Base-by-base conservation (phyloP, 2,797 vertebrate genomes). In the Neopelma chrysocephalum region DNA sequence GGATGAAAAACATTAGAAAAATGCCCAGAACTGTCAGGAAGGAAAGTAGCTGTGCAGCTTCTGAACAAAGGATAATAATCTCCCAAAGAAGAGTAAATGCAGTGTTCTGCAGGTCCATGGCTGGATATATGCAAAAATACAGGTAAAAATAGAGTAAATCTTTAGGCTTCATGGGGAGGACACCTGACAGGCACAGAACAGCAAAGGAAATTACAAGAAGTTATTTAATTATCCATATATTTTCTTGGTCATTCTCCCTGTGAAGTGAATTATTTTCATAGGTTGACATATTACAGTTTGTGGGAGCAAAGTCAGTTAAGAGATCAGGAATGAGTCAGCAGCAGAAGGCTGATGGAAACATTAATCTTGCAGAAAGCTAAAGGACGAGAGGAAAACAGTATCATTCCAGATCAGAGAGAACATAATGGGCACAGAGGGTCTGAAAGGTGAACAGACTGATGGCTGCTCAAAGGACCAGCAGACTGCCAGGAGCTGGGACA, bases 291-390 rank as follows among this genome's bases (percentile, higher is more conserved):
- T 91, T 86, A n/a, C 57, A 87, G 86, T 64, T 93, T 57, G 83
- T 69, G 40, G 66, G 81, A 96, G 60, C 64, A 88, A 94, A 95
- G 93, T 86, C 77, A 87, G 66, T 36, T 51, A 87, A 85, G 91
- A 94, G 86, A 90, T 84, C 90, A 95, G 86, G 88, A 89, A 71
- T 96, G 94, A 97, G 92, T 95, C 94, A 96, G 94, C 88, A 77
- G 16, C 3, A 83, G 72, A 80, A 82, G 75, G 64, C 79, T 94
- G 91, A 90, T 51, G 75, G 91, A 71, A 94, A 65, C 78, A 89
- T 96, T 84, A 78, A 96, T 95, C 94, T 96, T 80, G 68, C 89
- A 72, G 93, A 89, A 82, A 84, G 68, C 71, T 85, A 29, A 94
- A 93, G 83, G 90, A 89, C 4, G 1, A 92, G 90, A 87, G 77